Evolutionary conservation across 1,140 invertebrate genomes (phyloP), one percentile per base, ranked within the genome.

Genomic region (Artemia franciscana): DNA sequence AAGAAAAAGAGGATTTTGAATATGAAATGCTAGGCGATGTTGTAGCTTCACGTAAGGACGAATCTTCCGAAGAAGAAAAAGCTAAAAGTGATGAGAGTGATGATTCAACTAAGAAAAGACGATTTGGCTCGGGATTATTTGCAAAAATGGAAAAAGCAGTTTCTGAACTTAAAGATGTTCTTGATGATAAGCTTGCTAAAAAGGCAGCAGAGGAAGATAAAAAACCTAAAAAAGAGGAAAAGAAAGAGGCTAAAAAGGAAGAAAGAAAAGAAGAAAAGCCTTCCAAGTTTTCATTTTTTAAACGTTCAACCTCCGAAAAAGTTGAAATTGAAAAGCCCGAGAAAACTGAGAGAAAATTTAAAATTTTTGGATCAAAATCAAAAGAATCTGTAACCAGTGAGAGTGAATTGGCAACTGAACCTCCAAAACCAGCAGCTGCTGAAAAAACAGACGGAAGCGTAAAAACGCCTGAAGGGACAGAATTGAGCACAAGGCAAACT

Each of bases 91-190:
- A 15, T 0, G 60, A 60, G n/a, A 5, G 7, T 9, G 59, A 28
- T n/a, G 23, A 60, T 27, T 5, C 26, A 7, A 51, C 39, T 12
- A 51, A 51, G 39, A 51, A 51, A 51, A 51, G 21, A 18, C 39
- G 39, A 15, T 51, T 51, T 51, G 39, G 39, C 39, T 51, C 39
- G 4, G 62, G 58, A 9, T 57, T 63, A 12, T 61, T 63, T 0
- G n/a, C 62, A n/a, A 63, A 63, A 60, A 26, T 63, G 24, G 62
- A 63, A 27, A 58, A 63, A 28, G 62, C 62, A 21, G 62, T 63
- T 58, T 60, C 58, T 0, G 62, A 59, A 5, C 26, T 63, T 12
- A 63, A 64, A 27, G 56, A 23, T 23, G 59, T 63, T 51, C 39
- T 64, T 51, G 63, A 58, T 18, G 63, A 64, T 26, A 27, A 39